These are phyloP conservation scores for Danio aesculapii DNA, from an alignment of 2,797 vertebrate genomes.

Conservation along the genomic window DNA sequence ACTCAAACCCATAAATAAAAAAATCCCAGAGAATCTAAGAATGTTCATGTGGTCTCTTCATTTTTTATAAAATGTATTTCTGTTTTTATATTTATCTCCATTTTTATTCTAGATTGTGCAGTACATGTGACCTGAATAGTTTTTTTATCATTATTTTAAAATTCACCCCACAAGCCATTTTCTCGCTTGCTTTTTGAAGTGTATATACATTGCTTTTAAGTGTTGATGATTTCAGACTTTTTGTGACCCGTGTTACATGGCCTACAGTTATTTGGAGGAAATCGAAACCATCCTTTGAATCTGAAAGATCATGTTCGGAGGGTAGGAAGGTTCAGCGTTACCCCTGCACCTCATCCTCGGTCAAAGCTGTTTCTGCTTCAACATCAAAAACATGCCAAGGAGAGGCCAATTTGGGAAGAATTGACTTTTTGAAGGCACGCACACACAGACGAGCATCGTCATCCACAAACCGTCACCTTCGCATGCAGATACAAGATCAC, in stretches of 20 bases:
- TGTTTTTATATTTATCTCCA: no score
- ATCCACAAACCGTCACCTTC: conserved; percentile 36
- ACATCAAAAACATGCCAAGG: conserved; percentile 48
- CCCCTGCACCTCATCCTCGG: conserved; percentile 19
- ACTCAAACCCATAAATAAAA: no score
- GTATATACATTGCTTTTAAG: conserved; percentile 34
- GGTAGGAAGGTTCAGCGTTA: conserved; percentile 35
- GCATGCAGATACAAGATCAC: conserved; percentile 52
- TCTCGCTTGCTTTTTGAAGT: conserved; percentile 29
- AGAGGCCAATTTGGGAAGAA: conserved; percentile 40
- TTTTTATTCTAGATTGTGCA: no score
- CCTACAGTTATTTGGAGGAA: conserved; percentile 43
- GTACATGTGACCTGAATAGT: not conserved
- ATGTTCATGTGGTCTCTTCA: no score
- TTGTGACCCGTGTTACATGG: conserved; percentile 37
- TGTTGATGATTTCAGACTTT: conserved; percentile 43
- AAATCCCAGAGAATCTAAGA: no score
- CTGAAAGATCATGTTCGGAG: conserved; percentile 27
- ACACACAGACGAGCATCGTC: conserved; percentile 1
- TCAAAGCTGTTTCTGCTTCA: conserved; percentile 50
- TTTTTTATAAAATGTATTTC: no score
- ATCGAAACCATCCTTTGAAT: conserved; percentile 30
- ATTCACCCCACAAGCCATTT: conserved; percentile 13
- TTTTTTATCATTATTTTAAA: not conserved
- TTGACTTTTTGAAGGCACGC: not conserved